Percentiles rank a stretch among this genome's conserved stretches.
Evolutionary conservation across 2,797 vertebrate species (phyloP).

Genomic region (Poliocrania exsul): DNA sequence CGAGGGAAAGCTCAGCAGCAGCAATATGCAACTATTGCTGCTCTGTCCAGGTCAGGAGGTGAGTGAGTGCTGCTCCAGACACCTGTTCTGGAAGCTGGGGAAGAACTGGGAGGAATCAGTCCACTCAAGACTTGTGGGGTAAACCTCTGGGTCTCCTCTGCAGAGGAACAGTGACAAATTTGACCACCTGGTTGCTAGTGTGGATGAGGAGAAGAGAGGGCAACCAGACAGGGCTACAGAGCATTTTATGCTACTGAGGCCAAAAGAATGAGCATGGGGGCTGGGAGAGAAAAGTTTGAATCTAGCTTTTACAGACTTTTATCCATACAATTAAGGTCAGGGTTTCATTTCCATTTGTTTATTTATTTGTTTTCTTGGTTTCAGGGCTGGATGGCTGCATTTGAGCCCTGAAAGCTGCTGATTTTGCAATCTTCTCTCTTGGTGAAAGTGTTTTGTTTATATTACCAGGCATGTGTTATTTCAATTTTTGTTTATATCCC

Average conservation of each 20-base stretch:
- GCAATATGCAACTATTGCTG: rapidly evolving
- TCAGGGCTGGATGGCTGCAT: background rate
- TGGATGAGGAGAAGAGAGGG: background rate
- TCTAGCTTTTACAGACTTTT: background rate
- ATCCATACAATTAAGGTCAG: background rate
- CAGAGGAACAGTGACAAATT: background rate
- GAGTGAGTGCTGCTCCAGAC: background rate
- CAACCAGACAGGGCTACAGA: rapidly evolving
- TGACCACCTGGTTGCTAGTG: background rate
- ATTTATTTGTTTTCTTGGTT: conserved; percentile 21
- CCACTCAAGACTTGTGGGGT: background rate
- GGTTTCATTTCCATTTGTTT: background rate
- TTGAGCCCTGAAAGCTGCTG: background rate
- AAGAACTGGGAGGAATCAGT: background rate
- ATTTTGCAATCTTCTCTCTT: conserved; percentile 48
- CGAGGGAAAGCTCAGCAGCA: background rate
- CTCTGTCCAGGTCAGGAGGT: background rate
- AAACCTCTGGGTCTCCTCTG: background rate
- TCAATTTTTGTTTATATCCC: conserved; percentile 69
- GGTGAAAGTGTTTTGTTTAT: conserved; percentile 35
- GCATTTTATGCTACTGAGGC: background rate
- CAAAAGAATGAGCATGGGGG: background rate
- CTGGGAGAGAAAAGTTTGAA: background rate
- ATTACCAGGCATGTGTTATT: conserved; percentile 57
- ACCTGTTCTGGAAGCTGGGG: background rate